Evolutionary conservation across 2,113 vertebrate genomes (phyloP).

Genomic region (Vicugna pacos): DNA sequence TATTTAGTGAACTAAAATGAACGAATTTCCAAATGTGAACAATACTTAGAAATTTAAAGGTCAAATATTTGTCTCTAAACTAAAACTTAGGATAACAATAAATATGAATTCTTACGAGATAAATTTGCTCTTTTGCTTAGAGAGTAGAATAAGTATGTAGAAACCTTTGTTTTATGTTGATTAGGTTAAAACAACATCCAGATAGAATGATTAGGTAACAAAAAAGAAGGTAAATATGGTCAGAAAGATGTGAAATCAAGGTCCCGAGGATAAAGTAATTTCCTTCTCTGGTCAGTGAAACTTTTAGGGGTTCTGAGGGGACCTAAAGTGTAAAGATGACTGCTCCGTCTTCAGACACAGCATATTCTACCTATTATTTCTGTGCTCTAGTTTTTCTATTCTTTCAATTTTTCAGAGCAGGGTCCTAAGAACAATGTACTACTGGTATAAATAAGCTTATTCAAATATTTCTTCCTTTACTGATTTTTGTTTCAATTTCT

Average conservation of each 20-base stretch:
- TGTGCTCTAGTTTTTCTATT: neutral
- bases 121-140: neutral
- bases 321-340: neutral
- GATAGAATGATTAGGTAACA: neutral
- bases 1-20: conserved; percentile 15
- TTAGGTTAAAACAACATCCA: neutral
- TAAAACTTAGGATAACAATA: conserved; percentile 39
- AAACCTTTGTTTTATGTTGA: neutral
- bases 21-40: conserved; percentile 43
- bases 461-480: conserved; percentile 30
- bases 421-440: neutral
- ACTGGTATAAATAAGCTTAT: conserved; percentile 19
- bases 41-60: neutral
- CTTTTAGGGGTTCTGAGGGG: neutral
- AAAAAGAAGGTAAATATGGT: neutral
- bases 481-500: conserved; percentile 53
- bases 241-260: neutral
- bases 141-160: neutral
- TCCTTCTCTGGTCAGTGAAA: neutral
- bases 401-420: neutral
- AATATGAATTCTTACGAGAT: neutral
- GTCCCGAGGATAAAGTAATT: neutral
- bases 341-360: neutral
- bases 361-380: neutral
- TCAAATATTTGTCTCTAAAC: conserved; percentile 6